Base-by-base conservation (phyloP, 2,113 vertebrate species). In the Carassius carassius region DNA sequence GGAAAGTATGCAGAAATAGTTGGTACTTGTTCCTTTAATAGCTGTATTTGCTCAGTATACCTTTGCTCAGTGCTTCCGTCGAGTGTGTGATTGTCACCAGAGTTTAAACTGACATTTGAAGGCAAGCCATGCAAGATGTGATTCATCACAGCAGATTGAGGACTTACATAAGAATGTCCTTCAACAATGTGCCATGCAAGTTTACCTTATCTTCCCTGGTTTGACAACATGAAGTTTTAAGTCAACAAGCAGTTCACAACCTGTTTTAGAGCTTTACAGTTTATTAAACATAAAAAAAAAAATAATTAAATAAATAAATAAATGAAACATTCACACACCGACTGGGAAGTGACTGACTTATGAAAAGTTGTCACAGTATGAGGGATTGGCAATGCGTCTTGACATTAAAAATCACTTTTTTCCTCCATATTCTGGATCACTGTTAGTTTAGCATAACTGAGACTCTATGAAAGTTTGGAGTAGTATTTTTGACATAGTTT, bases 81-180 rank as follows among this genome's bases (percentile, higher is more conserved):
- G n/a, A 49, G 13, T 76, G 47, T 76, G 23, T 49, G 73, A 29
- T 54, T 54, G 73, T 54, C 73, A 54, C 9, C 23, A 11, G 73
- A 49, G 44, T 56, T 37, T 77, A 29, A 60, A 37, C 19, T 60
- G 76, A 58, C 51, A 60, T 78, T 58, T 78, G 32, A 37, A 78
- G 54, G 35, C 76, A 62, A 35, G 49, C 70, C 70, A 76, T 76
- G 77, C 25, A 35, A 25, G 56, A 78, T 62, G 54, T 78, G 77
- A 78, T 78, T 78, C 77, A 78, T 60, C 77, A 37, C 19, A 78
- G 3, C 77, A 78, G 77, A 78, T 54, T 76, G 74, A 76, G 23
- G 49, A 3, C 19, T 78, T 78, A 76, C 49, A 76, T 76, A 76
- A 76, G 49, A 32, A 56, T 62, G 77, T 78, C 77, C 56, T 78